phyloP scores from a whole-genome alignment of 2,888 invertebrate species.

The Sarcophaga carnaria region DNA sequence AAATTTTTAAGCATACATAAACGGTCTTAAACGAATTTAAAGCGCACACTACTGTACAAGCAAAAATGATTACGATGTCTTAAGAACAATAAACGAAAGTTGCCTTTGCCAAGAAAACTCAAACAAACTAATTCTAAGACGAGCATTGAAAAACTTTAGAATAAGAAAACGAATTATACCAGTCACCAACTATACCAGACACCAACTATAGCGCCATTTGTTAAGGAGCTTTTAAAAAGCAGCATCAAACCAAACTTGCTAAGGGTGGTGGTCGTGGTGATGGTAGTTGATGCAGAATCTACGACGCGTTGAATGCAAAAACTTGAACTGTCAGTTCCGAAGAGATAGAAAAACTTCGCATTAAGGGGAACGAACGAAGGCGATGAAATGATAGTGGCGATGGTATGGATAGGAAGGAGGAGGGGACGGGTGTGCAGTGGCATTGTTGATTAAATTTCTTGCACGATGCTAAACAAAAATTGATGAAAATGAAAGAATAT shows the following conservation, averaged over 20 bases:
- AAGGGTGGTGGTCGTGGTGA: neutral
- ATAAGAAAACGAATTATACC: too few species aligned
- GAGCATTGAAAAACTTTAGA: too few species aligned
- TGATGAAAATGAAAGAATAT: slow-evolving; percentile 67
- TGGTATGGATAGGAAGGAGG: neutral
- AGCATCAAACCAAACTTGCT: neutral
- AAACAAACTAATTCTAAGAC: too few species aligned
- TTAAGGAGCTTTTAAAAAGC: slow-evolving; percentile 16
- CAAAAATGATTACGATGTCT: neutral
- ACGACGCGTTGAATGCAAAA: slow-evolving; percentile 43
- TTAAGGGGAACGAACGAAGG: neutral
- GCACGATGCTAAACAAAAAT: slow-evolving; percentile 59
- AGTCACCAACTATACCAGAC: too few species aligned
- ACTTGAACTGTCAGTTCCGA: slow-evolving; percentile 50
- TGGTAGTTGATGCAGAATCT: slow-evolving; percentile 40
- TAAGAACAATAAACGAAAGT: too few species aligned
- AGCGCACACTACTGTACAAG: neutral
- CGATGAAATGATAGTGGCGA: neutral
- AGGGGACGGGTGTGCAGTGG: neutral
- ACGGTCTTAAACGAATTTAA: neutral
- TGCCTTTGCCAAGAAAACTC: too few species aligned
- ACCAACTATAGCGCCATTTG: too few species aligned
- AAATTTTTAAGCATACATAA: neutral
- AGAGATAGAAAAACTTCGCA: slow-evolving; percentile 11
- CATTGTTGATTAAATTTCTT: slow-evolving; percentile 71